Conservation (phyloP, 2,113 vertebrate genomes). For the Melospiza melodia region DNA sequence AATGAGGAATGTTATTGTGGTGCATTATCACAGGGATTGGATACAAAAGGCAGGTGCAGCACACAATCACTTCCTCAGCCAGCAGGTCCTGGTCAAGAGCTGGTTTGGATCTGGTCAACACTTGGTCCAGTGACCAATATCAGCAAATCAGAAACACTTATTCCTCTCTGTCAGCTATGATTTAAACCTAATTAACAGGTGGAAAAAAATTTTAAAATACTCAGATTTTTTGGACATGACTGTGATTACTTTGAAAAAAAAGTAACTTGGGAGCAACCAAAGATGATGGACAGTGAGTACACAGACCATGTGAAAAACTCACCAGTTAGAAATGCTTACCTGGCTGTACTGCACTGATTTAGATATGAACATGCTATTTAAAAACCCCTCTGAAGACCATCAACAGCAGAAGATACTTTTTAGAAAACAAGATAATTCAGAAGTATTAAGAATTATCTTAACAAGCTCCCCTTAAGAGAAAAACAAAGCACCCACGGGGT, state of each 20-base stretch:
- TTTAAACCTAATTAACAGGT: background rate
- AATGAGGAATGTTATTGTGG: background rate
- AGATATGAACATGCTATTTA: background rate
- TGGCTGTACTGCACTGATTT: background rate
- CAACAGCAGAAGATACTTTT: background rate
- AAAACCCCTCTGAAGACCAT: background rate
- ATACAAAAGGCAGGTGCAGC: background rate
- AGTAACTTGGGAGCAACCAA: background rate
- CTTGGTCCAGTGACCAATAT: background rate
- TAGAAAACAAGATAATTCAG: background rate
- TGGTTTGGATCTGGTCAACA: background rate
- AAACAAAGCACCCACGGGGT: background rate
- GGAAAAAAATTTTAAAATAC: background rate
- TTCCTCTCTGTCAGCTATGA: background rate
- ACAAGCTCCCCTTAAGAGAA: background rate
- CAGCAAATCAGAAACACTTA: conserved; percentile 25
- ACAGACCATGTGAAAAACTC: background rate
- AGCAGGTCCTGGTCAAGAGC: background rate
- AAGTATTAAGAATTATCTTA: background rate
- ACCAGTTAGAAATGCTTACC: background rate
- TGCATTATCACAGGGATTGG: background rate
- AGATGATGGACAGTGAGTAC: background rate
- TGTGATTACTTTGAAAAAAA: conserved; percentile 3
- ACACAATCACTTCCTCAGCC: background rate
- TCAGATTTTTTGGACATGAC: background rate